A percentile compares a stretch with the other conserved stretches of the same genome.
Evolutionary conservation across 2,113 vertebrate genomes (phyloP).

Genomic region (Microtus oregoni): DNA sequence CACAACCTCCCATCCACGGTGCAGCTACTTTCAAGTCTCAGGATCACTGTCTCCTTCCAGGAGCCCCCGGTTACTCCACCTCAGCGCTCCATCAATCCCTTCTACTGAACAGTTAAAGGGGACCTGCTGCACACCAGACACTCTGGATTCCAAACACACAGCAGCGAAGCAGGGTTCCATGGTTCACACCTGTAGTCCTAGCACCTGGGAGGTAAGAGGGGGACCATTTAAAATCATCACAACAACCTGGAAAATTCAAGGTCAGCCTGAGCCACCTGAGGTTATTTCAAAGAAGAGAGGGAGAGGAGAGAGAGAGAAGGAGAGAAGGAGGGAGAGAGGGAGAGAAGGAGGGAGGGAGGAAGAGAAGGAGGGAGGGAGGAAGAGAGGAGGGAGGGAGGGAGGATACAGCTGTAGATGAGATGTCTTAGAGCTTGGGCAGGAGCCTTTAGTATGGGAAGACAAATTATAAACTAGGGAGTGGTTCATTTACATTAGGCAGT

Average conservation of each 20-base stretch:
- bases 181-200: not conserved
- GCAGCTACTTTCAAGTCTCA: not conserved
- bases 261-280: not conserved
- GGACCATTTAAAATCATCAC: not conserved
- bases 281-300: not conserved
- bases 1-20: not conserved
- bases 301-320: not conserved
- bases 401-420: too few relatives aligned
- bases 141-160: not conserved
- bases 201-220: not conserved
- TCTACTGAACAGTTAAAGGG: not conserved
- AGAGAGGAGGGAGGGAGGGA: not conserved
- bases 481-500: not conserved
- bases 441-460: not conserved
- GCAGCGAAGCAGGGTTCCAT: not conserved
- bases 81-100: not conserved
- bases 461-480: not conserved
- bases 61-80: not conserved
- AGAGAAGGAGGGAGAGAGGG: not conserved
- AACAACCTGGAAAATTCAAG: not conserved
- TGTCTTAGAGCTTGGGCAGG: too few relatives aligned
- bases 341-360: accelerated
- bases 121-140: not conserved
- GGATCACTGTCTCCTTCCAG: not conserved
- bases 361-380: too few relatives aligned